Evolutionary conservation across 37 sponge, comb jelly and placozoan genomes (phyloP).

Genomic region (Oopsacas minuta): DNA sequence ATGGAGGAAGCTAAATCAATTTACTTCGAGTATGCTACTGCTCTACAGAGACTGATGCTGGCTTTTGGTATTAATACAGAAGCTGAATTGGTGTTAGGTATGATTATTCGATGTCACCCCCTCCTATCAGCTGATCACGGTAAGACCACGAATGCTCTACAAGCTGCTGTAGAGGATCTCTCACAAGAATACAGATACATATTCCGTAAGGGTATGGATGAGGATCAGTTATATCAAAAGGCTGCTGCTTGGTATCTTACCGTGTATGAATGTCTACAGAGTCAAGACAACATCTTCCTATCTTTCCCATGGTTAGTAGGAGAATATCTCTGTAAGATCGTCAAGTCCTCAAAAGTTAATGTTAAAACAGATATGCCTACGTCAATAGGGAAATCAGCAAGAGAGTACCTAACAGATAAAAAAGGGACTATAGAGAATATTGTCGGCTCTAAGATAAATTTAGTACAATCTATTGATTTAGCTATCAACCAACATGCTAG

Average conservation of each 20-base stretch:
- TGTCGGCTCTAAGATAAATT: background rate
- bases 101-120: background rate
- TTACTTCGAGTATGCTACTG: background rate
- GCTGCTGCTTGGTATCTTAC: constrained; percentile 4
- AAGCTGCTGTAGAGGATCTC: background rate
- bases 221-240: background rate
- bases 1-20: background rate
- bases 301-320: background rate
- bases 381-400: background rate
- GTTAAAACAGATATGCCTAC: background rate
- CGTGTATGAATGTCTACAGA: background rate
- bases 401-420: background rate
- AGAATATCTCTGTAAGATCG: background rate
- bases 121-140: background rate
- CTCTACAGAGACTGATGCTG: background rate
- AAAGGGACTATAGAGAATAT: background rate
- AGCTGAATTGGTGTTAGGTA: background rate
- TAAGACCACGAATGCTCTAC: background rate
- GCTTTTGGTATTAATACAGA: background rate
- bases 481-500: background rate
- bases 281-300: background rate
- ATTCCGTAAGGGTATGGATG: background rate
- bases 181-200: background rate
- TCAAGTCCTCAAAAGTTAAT: background rate
- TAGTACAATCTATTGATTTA: background rate